Conservation (phyloP, 2,888 invertebrate species). For the Anaspis maculata region DNA sequence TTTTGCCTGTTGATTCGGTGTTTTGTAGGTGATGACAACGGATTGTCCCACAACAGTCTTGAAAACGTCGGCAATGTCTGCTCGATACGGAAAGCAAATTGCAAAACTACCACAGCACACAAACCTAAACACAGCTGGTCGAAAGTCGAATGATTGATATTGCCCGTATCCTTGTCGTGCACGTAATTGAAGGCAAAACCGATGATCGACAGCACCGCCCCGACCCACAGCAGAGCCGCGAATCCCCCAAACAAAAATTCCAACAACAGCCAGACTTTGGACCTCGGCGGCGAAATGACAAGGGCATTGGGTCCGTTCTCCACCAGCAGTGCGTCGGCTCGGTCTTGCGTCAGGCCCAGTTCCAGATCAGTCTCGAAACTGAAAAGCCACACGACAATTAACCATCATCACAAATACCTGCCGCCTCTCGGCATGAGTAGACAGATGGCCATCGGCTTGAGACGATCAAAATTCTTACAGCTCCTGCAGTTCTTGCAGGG, state of each 20-base stretch:
- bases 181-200: constrained; percentile 45
- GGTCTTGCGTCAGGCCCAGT: constrained; percentile 47
- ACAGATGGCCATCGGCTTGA: not conserved
- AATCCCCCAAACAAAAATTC: constrained; percentile 66
- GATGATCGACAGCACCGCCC: constrained; percentile 53
- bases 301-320: constrained; percentile 55
- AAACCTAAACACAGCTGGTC: too few species aligned
- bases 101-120: too few species aligned
- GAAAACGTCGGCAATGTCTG: not conserved
- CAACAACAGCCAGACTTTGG: constrained; percentile 55
- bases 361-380: constrained; percentile 43
- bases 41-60: too few species aligned
- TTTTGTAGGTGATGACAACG: too few species aligned
- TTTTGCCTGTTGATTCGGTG: too few species aligned
- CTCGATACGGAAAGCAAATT: not conserved
- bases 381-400: too few species aligned
- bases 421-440: constrained; percentile 7
- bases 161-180: constrained; percentile 7
- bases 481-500: constrained; percentile 24
- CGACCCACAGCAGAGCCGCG: constrained; percentile 60
- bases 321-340: constrained; percentile 47
- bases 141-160: too few species aligned
- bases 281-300: constrained; percentile 50
- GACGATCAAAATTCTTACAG: constrained; percentile 19
- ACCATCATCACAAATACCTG: too few species aligned